These are phyloP conservation scores for Meles meles DNA, from an alignment of 2,113 vertebrate species.

Conservation along the genomic window DNA sequence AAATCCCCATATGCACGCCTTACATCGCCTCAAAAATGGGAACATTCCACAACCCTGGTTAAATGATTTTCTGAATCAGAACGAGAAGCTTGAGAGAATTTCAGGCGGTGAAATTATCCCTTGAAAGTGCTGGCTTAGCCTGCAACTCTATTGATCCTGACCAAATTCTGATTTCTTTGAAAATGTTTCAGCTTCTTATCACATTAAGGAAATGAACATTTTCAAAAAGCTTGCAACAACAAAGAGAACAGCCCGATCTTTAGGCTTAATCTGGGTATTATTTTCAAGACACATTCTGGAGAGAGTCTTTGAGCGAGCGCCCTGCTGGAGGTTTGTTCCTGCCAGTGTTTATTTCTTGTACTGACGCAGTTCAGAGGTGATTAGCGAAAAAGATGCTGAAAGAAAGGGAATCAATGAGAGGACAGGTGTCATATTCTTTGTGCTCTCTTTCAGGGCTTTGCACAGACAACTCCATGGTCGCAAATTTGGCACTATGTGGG, in stretches of 20 bases:
- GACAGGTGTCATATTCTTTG: conserved; percentile 71
- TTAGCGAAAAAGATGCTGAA: conserved; percentile 69
- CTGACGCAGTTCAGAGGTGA: conserved; percentile 73
- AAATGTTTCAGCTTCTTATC: conserved; percentile 75
- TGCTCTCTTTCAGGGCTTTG: neutral
- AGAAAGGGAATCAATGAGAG: conserved; percentile 43
- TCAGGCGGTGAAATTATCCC: neutral
- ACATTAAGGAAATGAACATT: conserved; percentile 66
- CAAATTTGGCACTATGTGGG: conserved; percentile 74
- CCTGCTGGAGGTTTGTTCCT: conserved; percentile 40
- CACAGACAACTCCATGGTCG: conserved; percentile 39
- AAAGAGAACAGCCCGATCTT: conserved; percentile 62
- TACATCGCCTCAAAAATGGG: neutral
- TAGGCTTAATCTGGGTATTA: conserved; percentile 77
- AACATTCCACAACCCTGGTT: neutral
- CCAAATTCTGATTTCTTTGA: conserved; percentile 66
- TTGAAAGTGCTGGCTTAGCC: conserved; percentile 44
- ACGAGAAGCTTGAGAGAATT: conserved; percentile 3
- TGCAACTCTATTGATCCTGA: conserved; percentile 38
- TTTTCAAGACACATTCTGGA: conserved; percentile 67
- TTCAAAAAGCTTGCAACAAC: conserved; percentile 75
- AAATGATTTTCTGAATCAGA: conserved; percentile 36
- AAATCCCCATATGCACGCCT: neutral
- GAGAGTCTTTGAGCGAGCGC: conserved; percentile 60
- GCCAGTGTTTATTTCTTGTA: conserved; percentile 78